Evolutionary conservation across 2,797 vertebrate genomes (phyloP), one percentile per base, ranked within the genome.

Genomic region (Cirrhinus mrigala): DNA sequence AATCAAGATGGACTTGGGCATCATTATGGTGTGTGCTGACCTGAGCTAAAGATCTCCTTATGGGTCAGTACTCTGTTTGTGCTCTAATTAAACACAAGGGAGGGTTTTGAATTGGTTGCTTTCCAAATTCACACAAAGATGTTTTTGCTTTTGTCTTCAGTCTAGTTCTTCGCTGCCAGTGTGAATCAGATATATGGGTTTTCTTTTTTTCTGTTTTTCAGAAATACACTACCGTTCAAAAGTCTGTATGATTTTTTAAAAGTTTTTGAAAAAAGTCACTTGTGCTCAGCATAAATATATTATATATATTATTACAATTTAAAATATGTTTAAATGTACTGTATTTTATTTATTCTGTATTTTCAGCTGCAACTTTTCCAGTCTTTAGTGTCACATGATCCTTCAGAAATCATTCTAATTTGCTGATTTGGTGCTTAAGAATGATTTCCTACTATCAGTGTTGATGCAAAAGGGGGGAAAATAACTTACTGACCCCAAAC

Each of bases 11-110:
- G 62, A 64, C 62, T 85, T 78, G 79, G 29, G 64, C 83, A 82
- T 87, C 86, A 85, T 87, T 87, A 87, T 81, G 64, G 33, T 78
- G 79, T 76, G 33, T 85, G 83, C 83, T 87, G 79, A 85, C 79
- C 64, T 44, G 83, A 81, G 79, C 46, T 82, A 62, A 85, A 85
- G 83, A 85, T 71, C 86, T 85, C 71, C 66, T 62, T 54, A 77
- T 80, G 33, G 82, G 79, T 85, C 86, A 87, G 52, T 52, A 60
- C 64, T 85, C 29, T 76, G 70, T 77, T 69, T 62, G 73, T 78
- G 75, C 66, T 84, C 46, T 87, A 85, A 87, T 85, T 85, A 77
- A 81, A 76, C 86, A 82, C 86, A 52, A n/a, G 86, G 83, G 83
- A 87, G 56, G 37, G 2, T 54, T 85, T 64, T 29, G 14, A 68